Percentiles rank a stretch among this genome's conserved stretches.
These are phyloP conservation scores for Aplodontia rufa DNA, from an alignment of 2,113 vertebrate genomes.

Conservation along the genomic window DNA sequence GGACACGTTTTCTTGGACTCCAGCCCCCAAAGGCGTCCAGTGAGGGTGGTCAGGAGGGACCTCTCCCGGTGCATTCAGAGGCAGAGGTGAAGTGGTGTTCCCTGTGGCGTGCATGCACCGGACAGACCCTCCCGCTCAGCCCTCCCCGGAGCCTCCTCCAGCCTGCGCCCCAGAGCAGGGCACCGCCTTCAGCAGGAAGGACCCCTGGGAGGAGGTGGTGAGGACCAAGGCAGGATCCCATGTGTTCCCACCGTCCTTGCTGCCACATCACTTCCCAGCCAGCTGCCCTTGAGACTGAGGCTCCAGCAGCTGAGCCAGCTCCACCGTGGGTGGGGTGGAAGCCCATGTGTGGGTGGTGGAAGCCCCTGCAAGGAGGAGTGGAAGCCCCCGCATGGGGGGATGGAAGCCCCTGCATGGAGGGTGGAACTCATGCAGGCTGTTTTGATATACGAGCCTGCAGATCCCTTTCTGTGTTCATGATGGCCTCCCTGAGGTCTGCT, in stretches of 20 bases:
- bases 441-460: background rate
- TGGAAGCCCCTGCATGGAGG: background rate
- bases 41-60: too few species aligned
- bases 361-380: too few species aligned
- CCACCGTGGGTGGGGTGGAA: fast-evolving
- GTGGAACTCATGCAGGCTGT: fast-evolving
- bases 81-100: background rate
- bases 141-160: too few species aligned
- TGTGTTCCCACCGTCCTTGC: background rate
- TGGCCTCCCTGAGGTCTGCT: fast-evolving
- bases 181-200: fast-evolving
- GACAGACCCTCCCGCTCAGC: too few species aligned
- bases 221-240: fast-evolving
- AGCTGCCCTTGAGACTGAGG: fast-evolving
- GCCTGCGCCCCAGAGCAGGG: too few species aligned
- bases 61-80: fast-evolving
- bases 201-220: fast-evolving
- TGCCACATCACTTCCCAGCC: background rate
- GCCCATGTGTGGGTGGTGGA: too few species aligned
- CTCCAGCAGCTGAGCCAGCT: background rate
- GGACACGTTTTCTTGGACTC: background rate
- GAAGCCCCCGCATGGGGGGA: too few species aligned
- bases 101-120: too few species aligned
- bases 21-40: background rate
- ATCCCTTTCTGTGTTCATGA: too few species aligned